Percentiles rank a stretch among this genome's conserved stretches.
Evolutionary conservation across 2,113 vertebrate genomes (phyloP).

Genomic region (Fregata magnificens): DNA sequence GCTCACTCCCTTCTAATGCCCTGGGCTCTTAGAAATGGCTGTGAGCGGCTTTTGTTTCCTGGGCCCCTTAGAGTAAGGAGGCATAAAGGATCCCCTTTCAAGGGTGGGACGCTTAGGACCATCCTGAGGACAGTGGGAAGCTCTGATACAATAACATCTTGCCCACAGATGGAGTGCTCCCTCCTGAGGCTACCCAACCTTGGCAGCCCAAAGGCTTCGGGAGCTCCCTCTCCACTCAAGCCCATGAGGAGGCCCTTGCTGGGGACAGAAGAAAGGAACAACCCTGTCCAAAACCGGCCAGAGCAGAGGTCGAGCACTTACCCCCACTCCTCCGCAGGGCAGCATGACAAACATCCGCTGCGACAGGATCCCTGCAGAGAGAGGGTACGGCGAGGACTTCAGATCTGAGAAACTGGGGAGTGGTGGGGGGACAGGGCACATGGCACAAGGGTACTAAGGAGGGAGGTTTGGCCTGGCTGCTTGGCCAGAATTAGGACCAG

Average conservation of each 20-base stretch:
- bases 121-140: neutral
- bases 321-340: constrained; percentile 92
- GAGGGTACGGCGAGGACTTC: neutral
- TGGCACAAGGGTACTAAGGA: neutral
- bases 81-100: neutral
- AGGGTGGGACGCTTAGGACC: neutral
- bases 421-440: fast-evolving
- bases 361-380: constrained; percentile 81
- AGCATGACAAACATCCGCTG: constrained; percentile 88
- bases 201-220: neutral
- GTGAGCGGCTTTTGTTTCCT: neutral
- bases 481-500: neutral
- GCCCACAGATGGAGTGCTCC: fast-evolving
- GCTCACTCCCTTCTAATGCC: neutral
- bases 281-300: fast-evolving
- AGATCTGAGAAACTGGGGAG: neutral
- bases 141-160: neutral
- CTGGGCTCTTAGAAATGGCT: neutral
- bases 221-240: neutral
- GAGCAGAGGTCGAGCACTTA: constrained; percentile 67
- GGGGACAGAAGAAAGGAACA: neutral
- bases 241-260: neutral
- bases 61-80: neutral
- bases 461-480: neutral
- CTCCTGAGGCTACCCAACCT: neutral